phyloP scores from a whole-genome alignment of 2,113 vertebrate genomes.

The Oreochromis niloticus region DNA sequence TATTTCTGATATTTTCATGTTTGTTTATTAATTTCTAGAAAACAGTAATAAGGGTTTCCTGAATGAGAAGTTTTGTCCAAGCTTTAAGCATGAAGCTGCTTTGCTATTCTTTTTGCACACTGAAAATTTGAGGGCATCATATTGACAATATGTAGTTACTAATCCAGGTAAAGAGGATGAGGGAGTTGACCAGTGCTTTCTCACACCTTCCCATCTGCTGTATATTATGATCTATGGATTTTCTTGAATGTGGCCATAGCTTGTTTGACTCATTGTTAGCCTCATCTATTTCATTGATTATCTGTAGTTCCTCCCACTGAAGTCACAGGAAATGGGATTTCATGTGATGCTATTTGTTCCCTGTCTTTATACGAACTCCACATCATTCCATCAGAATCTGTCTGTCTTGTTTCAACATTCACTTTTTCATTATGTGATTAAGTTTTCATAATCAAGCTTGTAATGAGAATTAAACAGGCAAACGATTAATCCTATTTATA shows the following conservation, averaged over 20 bases:
- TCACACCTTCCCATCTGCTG: neutral
- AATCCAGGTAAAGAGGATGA: conserved; percentile 35
- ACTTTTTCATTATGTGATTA: neutral
- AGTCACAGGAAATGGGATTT: conserved; percentile 1
- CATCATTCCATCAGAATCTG: neutral
- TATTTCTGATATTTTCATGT: neutral
- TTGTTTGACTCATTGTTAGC: conserved; percentile 51
- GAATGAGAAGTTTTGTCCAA: neutral
- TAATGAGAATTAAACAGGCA: neutral
- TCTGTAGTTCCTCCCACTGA: neutral
- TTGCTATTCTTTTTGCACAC: conserved; percentile 74
- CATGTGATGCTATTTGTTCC: neutral
- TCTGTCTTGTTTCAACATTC: neutral
- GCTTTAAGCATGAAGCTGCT: conserved; percentile 55
- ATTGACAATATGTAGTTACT: conserved; percentile 42
- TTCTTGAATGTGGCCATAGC: conserved; percentile 14
- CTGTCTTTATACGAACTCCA: neutral
- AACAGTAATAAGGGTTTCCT: neutral
- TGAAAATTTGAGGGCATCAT: conserved; percentile 77
- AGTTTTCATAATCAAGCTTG: neutral
- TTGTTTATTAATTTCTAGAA: neutral
- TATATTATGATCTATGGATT: conserved; percentile 38
- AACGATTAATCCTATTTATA: neutral
- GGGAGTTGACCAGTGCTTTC: neutral
- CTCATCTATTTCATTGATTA: neutral